These are phyloP conservation scores for Poecilia picta DNA, from an alignment of 2,797 vertebrate genomes.

Conservation along the genomic window DNA sequence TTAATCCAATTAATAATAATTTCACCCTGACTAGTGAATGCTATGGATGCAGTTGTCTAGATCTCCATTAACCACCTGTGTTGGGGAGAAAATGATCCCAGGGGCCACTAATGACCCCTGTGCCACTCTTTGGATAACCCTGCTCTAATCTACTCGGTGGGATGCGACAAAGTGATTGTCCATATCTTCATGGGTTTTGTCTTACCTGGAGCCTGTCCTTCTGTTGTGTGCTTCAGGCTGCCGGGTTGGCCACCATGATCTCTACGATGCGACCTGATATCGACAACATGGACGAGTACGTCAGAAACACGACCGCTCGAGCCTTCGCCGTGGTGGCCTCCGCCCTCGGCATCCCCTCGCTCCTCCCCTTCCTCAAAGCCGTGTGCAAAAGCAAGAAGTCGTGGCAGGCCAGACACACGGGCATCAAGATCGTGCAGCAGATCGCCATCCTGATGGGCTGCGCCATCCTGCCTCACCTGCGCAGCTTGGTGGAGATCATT, in stretches of 20 bases:
- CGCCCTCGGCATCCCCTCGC: constrained; percentile 95
- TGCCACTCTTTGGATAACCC: too few species aligned
- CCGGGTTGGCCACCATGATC: constrained; percentile 99
- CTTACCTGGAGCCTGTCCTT: not conserved
- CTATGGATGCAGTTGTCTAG: too few species aligned
- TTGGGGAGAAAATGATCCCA: too few species aligned
- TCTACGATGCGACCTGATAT: constrained; percentile 99
- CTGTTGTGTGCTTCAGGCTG: constrained; percentile 82
- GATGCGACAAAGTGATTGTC: not conserved
- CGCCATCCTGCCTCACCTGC: constrained; percentile 97
- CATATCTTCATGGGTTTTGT: not conserved
- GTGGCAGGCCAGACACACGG: constrained; percentile 98
- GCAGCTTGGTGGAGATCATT: constrained; percentile 99
- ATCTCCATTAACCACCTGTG: too few species aligned
- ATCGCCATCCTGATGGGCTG: constrained; percentile 99
- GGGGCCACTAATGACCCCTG: too few species aligned
- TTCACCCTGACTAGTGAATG: too few species aligned
- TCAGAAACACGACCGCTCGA: constrained; percentile 97
- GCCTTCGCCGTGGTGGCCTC: constrained; percentile 98
- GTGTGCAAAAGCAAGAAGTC: constrained; percentile 99
- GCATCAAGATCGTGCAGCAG: constrained; percentile 99
- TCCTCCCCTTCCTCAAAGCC: constrained; percentile 98
- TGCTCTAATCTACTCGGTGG: not conserved
- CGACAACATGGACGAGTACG: constrained; percentile 99
- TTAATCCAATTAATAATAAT: too few species aligned